These are phyloP conservation scores for Ceryle rudis DNA, from an alignment of 2,797 vertebrate genomes.

Conservation along the genomic window DNA sequence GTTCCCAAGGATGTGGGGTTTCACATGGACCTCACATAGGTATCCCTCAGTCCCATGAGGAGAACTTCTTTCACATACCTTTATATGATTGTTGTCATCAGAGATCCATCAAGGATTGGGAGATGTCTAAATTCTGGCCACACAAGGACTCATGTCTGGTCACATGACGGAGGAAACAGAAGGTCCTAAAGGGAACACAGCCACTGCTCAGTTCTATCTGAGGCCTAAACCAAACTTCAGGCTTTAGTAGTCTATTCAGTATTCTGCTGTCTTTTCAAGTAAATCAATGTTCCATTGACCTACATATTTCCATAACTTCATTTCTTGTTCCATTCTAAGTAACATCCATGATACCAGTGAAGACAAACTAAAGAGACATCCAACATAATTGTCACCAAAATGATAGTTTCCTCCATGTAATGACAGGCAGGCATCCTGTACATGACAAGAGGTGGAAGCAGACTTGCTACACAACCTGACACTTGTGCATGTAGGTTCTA, in stretches of 20 bases:
- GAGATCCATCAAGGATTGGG: not conserved
- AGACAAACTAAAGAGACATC: not conserved
- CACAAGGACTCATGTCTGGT: not conserved
- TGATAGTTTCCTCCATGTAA: not conserved
- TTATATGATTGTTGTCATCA: not conserved
- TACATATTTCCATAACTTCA: not conserved
- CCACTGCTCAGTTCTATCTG: not conserved
- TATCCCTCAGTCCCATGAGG: not conserved
- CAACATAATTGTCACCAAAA: not conserved
- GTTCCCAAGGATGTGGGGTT: not conserved
- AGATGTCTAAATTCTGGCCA: not conserved
- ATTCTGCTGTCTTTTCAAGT: not conserved
- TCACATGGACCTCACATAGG: accelerated
- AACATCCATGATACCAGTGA: not conserved
- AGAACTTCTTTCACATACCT: not conserved
- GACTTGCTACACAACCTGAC: accelerated
- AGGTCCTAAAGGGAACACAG: not conserved
- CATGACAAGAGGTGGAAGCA: accelerated
- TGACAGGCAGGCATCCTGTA: not conserved
- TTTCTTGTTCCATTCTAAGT: not conserved
- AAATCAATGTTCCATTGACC: not conserved
- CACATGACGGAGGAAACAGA: not conserved
- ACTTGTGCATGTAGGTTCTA: accelerated
- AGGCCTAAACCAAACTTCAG: not conserved
- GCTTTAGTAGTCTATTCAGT: not conserved